Base-by-base conservation (phyloP, 2,888 invertebrate genomes). In the Phasia obesa region DNA sequence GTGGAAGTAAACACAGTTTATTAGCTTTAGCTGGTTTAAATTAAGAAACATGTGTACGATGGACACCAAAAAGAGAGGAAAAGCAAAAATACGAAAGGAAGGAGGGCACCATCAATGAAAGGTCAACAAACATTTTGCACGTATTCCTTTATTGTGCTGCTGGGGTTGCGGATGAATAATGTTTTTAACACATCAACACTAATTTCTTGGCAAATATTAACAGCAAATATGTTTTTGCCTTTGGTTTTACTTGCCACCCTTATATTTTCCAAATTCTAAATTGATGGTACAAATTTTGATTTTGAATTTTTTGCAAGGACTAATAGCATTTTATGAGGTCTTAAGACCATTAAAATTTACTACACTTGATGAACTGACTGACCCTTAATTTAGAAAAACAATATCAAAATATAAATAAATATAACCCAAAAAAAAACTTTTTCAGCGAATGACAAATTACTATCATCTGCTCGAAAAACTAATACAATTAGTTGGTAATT, bases 21-120 rank as follows among this genome's bases (percentile, higher is more conserved):
- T 83, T 83, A 83, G 71, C 83, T 71, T 79, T 83, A 57, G 79
- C 79, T 76, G 83, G 83, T 79, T 67, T 42, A 83, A 83, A 83
- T 83, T 83, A 83, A 79, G 75, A 83, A 83, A 79, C 79, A 83
- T 83, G 75, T 83, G 82, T 78, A 75, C 60, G 49, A 42, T 55
- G 60, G 67, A 38, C 59, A 62, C 23, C 4, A 11, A 19, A 38
- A 65, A 21, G 21, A 51, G 9, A 27, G 19, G 15, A n/a, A 21
- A 38, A 59, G 53, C n/a, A 51, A 35, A 53, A 44, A 19, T 25
- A 47, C n/a, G 17, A 49, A 42, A 51, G 1, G n/a, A 0, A 53
- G 25, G 27, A n/a, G 42, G 25, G 19, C 6, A 53, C 19, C 21
- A 27, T 6, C 5, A 42, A 31, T 31, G 65, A 51, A 76, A 67